Conservation (phyloP, 2,113 vertebrate genomes). For the Myotis yumanensis region DNA sequence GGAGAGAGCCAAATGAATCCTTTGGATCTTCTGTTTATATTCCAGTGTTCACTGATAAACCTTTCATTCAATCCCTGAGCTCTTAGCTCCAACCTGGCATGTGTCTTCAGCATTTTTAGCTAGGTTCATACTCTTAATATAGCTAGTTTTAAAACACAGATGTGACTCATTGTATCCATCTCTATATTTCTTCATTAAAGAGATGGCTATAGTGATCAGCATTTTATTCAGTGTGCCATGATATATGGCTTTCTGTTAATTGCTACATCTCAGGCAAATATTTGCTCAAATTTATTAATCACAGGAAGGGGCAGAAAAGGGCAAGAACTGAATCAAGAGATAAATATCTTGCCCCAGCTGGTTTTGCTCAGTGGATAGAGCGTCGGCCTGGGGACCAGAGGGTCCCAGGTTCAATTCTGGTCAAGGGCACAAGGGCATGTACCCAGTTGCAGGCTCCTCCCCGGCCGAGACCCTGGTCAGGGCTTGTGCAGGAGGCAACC, state of each 20-base stretch:
- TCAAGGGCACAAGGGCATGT: too few relatives aligned
- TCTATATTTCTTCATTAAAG: not conserved
- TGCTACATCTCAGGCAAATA: slow-evolving; percentile 14
- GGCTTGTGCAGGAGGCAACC: too few relatives aligned
- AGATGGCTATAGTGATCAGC: not conserved
- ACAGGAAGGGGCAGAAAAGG: not conserved
- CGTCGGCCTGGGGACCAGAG: too few relatives aligned
- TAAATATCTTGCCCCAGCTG: not conserved
- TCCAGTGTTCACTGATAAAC: not conserved
- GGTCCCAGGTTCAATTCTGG: too few relatives aligned
- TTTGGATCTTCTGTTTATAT: not conserved
- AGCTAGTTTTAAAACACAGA: not conserved
- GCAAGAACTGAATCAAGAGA: not conserved
- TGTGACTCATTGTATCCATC: not conserved
- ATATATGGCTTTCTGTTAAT: not conserved
- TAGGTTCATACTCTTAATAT: not conserved
- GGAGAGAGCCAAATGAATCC: not conserved
- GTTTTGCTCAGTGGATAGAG: too few relatives aligned
- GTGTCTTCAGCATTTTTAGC: not conserved
- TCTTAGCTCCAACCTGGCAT: not conserved
- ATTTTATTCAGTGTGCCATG: not conserved
- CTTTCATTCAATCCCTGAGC: not conserved
- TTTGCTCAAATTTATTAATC: not conserved
- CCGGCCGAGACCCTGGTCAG: too few relatives aligned
- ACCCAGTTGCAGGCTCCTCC: too few relatives aligned